phyloP scores from a whole-genome alignment of 2,888 invertebrate species.

The Spodoptera picta region DNA sequence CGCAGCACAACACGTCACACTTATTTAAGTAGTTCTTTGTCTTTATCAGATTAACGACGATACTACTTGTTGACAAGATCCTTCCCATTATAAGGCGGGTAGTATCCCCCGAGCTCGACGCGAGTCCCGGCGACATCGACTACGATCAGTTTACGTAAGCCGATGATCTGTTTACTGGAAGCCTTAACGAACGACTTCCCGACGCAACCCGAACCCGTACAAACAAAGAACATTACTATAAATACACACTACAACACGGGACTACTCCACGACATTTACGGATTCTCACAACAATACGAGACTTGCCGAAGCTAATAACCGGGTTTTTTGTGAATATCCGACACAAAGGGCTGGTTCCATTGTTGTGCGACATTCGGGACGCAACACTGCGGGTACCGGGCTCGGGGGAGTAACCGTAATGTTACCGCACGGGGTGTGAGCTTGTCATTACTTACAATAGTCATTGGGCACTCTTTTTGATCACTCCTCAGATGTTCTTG shows the following conservation, averaged over 20 bases:
- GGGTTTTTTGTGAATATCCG: slow-evolving; percentile 31
- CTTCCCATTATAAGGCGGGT: no score
- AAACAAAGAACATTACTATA: slow-evolving; percentile 30
- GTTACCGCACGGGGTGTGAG: no score
- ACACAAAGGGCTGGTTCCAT: slow-evolving; percentile 44
- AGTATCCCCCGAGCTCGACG: no score
- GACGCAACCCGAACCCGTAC: slow-evolving; percentile 9
- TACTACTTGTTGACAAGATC: no score
- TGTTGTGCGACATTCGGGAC: slow-evolving; percentile 34
- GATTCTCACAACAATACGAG: slow-evolving; percentile 39
- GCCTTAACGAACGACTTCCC: slow-evolving; percentile 4
- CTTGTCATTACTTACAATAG: no score
- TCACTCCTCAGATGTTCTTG: no score
- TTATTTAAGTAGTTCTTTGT: no score
- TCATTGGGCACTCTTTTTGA: no score
- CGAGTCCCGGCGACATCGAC: no score
- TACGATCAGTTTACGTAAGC: slow-evolving; percentile 9
- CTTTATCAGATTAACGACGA: no score
- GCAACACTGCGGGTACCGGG: background rate
- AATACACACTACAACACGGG: slow-evolving; percentile 5
- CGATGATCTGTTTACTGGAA: slow-evolving; percentile 19
- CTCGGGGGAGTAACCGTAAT: background rate
- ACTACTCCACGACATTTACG: slow-evolving; percentile 15
- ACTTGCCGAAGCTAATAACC: slow-evolving; percentile 35
- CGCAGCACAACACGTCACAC: no score